These are phyloP conservation scores for Eutrigla gurnardus DNA, from an alignment of 2,797 vertebrate genomes.

Conservation along the genomic window DNA sequence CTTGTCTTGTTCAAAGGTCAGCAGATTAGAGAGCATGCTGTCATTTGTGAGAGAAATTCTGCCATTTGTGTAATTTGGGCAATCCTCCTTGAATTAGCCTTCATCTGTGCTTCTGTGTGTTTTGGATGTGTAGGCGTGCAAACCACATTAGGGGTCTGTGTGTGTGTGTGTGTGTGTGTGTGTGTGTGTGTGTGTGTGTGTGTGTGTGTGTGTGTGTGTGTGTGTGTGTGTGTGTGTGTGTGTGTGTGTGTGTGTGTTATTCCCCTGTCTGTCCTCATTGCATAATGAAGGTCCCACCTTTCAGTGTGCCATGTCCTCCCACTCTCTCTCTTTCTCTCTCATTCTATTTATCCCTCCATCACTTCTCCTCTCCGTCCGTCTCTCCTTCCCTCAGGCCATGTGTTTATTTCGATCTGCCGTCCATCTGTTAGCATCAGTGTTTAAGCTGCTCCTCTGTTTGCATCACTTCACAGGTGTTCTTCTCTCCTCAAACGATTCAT, in stretches of 20 bases:
- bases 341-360: slow-evolving; percentile 47
- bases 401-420: slow-evolving; percentile 91
- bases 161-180: slow-evolving; percentile 4
- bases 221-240: slow-evolving; percentile 5
- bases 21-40: slow-evolving; percentile 68
- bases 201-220: slow-evolving; percentile 14
- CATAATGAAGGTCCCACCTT: slow-evolving; percentile 81
- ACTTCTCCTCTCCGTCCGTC: slow-evolving; percentile 56
- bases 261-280: slow-evolving; percentile 71
- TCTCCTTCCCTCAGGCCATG: slow-evolving; percentile 85
- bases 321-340: slow-evolving; percentile 60
- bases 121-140: slow-evolving; percentile 60
- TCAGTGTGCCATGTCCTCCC: slow-evolving; percentile 74
- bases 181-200: slow-evolving; percentile 28
- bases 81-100: slow-evolving; percentile 72
- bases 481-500: slow-evolving; percentile 31
- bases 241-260: slow-evolving; percentile 33
- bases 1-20: slow-evolving; percentile 70
- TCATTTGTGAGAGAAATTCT: slow-evolving; percentile 61
- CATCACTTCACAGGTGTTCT: slow-evolving; percentile 64
- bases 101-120: slow-evolving; percentile 73
- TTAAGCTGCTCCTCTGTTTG: slow-evolving; percentile 64
- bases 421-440: slow-evolving; percentile 87
- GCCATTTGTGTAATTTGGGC: slow-evolving; percentile 68
- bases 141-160: slow-evolving; percentile 49